A percentile compares a stretch with the other conserved stretches of the same genome.
Conservation (phyloP, 2,888 invertebrate species). For the Synanthedon andrenaeformis region DNA sequence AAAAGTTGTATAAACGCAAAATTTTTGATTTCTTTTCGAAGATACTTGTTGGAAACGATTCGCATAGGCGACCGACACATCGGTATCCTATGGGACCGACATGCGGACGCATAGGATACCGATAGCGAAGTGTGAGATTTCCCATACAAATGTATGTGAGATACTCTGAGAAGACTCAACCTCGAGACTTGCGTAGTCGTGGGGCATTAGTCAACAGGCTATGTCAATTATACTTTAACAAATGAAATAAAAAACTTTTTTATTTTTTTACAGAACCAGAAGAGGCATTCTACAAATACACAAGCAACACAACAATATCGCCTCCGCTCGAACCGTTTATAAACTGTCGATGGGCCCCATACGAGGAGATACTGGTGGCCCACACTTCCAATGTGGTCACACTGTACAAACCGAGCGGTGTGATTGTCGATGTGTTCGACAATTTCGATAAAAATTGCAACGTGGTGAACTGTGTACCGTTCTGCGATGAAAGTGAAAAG, state of each 20-base stretch:
- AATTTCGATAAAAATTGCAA: conserved; percentile 35
- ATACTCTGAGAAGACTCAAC: no score
- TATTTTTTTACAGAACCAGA: conserved; percentile 35
- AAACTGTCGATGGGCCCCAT: conserved; percentile 51
- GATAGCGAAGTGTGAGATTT: no score
- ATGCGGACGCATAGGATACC: no score
- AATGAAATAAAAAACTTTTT: neutral
- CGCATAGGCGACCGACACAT: no score
- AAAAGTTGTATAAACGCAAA: no score
- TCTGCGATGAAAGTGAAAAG: conserved; percentile 47
- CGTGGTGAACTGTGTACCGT: conserved; percentile 41
- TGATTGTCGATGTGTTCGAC: conserved; percentile 30
- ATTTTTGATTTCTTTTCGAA: no score
- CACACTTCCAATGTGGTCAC: conserved; percentile 49
- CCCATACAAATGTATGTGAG: no score
- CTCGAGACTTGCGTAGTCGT: no score
- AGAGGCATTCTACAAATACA: conserved; percentile 40
- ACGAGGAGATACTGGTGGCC: conserved; percentile 39
- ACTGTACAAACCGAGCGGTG: conserved; percentile 37
- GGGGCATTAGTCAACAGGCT: no score
- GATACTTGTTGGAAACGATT: no score
- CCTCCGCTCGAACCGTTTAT: conserved; percentile 37
- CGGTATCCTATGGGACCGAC: no score
- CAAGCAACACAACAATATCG: conserved; percentile 32
- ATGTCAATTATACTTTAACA: neutral